A percentile compares a stretch with the other conserved stretches of the same genome.
Evolutionary conservation across 2,797 vertebrate genomes (phyloP).

Genomic region (Menidia menidia): DNA sequence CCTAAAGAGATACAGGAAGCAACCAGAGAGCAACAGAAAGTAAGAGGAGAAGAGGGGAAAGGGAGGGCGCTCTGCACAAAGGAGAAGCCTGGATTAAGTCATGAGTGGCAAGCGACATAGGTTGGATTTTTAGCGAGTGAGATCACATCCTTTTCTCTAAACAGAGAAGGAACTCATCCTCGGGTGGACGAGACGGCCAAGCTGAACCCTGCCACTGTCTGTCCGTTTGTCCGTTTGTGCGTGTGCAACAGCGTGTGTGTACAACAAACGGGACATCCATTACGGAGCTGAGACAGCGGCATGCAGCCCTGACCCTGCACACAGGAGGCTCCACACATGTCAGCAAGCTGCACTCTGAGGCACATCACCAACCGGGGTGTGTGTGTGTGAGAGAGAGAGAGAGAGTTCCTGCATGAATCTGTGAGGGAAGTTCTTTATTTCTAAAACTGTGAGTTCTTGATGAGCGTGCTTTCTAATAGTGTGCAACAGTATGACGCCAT

Average conservation of each 20-base stretch:
- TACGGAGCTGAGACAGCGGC: constrained; percentile 67
- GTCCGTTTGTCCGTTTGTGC: constrained; percentile 39
- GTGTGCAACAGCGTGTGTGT: constrained; percentile 19
- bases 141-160: constrained; percentile 92
- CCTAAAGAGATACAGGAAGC: constrained; percentile 30
- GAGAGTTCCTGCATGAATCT: constrained; percentile 24
- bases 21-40: constrained; percentile 48
- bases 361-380: constrained; percentile 38
- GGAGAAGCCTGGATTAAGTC: constrained; percentile 89
- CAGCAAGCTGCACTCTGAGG: constrained; percentile 62
- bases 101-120: constrained; percentile 89
- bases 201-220: constrained; percentile 62
- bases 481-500: background rate
- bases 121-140: constrained; percentile 91
- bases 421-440: constrained; percentile 17
- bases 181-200: constrained; percentile 65
- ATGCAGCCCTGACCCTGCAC: constrained; percentile 55
- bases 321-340: constrained; percentile 65
- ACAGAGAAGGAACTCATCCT: constrained; percentile 86
- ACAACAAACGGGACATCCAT: constrained; percentile 67
- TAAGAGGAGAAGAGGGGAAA: constrained; percentile 72
- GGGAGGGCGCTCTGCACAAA: constrained; percentile 78
- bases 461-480: background rate
- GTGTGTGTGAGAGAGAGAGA: constrained; percentile 10
- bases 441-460: background rate